phyloP scores from a whole-genome alignment of 2,888 invertebrate species.

The Ennomos erosarius region DNA sequence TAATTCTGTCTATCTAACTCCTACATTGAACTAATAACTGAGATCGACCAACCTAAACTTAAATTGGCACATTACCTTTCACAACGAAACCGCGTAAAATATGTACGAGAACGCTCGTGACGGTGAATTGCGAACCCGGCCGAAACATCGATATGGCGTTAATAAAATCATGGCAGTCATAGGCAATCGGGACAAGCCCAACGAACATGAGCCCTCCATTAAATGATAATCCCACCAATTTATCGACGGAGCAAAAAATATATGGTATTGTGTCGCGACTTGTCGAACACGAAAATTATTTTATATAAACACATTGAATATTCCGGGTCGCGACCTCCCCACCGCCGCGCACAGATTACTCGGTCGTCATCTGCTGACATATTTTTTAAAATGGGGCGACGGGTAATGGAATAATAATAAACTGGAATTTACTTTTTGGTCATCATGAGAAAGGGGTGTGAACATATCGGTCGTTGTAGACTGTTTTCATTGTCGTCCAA shows the following conservation, averaged over 20 bases:
- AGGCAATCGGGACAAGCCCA: slow-evolving; percentile 80
- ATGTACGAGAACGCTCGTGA: slow-evolving; percentile 57
- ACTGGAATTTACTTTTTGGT: slow-evolving; percentile 85
- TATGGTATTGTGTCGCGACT: slow-evolving; percentile 79
- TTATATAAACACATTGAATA: slow-evolving; percentile 85
- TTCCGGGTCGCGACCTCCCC: slow-evolving; percentile 73
- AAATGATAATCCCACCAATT: slow-evolving; percentile 85
- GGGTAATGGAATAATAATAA: slow-evolving; percentile 85
- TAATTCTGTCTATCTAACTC: slow-evolving; percentile 68
- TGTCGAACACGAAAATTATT: slow-evolving; percentile 85
- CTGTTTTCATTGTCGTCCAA: slow-evolving; percentile 77
- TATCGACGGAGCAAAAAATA: slow-evolving; percentile 82
- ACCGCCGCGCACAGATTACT: slow-evolving; percentile 63
- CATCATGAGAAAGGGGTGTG: slow-evolving; percentile 83
- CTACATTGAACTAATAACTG: slow-evolving; percentile 68
- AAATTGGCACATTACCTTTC: slow-evolving; percentile 68
- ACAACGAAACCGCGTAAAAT: slow-evolving; percentile 68
- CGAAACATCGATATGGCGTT: slow-evolving; percentile 73
- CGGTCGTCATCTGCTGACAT: slow-evolving; percentile 82
- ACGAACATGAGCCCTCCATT: slow-evolving; percentile 84
- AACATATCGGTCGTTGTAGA: slow-evolving; percentile 79
- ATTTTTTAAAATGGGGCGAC: slow-evolving; percentile 83
- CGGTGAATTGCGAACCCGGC: slow-evolving; percentile 60
- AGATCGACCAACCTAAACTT: slow-evolving; percentile 66
- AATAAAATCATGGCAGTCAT: slow-evolving; percentile 83